phyloP scores from a whole-genome alignment of 2,797 vertebrate species.

The Mormyrus hasselquistii region DNA sequence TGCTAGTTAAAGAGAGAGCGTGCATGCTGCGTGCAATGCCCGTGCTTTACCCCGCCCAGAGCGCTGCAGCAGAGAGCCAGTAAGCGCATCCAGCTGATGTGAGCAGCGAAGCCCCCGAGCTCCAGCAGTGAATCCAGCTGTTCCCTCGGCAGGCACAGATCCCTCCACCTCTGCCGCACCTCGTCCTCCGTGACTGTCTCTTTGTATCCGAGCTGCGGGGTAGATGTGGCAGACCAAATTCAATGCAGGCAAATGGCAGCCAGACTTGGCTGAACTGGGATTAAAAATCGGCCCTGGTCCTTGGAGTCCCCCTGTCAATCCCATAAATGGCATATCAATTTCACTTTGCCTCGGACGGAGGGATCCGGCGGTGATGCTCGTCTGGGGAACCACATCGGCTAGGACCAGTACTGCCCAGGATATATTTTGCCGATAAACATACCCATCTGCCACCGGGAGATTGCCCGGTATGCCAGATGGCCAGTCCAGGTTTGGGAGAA shows the following conservation, averaged over 20 bases:
- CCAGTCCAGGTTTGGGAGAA: background rate
- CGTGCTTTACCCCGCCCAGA: conserved; percentile 65
- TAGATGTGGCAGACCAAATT: background rate
- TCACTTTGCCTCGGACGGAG: background rate
- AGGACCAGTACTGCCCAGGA: background rate
- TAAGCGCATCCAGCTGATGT: conserved; percentile 75
- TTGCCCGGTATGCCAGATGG: background rate
- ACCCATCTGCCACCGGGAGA: background rate
- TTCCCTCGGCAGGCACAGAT: conserved; percentile 65
- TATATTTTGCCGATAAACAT: background rate
- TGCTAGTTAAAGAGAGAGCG: background rate
- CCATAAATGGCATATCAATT: background rate
- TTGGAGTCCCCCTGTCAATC: background rate
- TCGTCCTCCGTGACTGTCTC: conserved; percentile 49
- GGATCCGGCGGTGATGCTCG: background rate
- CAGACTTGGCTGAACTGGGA: background rate
- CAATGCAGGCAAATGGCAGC: background rate
- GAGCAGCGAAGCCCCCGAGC: conserved; percentile 55
- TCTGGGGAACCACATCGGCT: background rate
- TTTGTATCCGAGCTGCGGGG: conserved; percentile 37
- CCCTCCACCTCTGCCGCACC: conserved; percentile 69
- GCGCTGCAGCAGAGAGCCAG: conserved; percentile 76
- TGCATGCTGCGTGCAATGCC: background rate
- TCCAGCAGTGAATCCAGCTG: conserved; percentile 65
- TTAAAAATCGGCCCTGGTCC: background rate